Conservation (phyloP, 1,140 invertebrate genomes). For the Drosophila tropicalis region DNA sequence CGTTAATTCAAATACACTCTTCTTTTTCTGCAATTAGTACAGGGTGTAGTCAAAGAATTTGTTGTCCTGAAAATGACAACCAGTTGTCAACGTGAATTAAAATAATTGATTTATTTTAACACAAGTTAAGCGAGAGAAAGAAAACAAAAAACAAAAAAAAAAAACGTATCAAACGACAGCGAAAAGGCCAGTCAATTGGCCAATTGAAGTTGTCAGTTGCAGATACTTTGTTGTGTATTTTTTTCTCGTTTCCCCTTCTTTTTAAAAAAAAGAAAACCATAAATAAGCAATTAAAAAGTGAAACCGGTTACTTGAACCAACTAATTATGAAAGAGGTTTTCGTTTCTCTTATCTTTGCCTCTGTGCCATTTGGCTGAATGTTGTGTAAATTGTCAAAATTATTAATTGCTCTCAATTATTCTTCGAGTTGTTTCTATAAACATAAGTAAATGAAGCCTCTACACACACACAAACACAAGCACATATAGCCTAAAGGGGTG, state of each 20-base stretch:
- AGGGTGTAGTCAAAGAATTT: slow-evolving; percentile 2
- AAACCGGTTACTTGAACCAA: slow-evolving; percentile 13
- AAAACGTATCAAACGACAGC: slow-evolving; percentile 28
- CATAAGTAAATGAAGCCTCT: slow-evolving; percentile 11
- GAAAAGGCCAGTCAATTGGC: slow-evolving; percentile 45
- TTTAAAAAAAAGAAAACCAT: slow-evolving; percentile 20
- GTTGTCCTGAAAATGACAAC: slow-evolving; percentile 70
- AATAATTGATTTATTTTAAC: slow-evolving; percentile 80
- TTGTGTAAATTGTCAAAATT: slow-evolving; percentile 83
- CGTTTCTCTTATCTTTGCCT: slow-evolving; percentile 31
- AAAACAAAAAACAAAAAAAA: slow-evolving; percentile 33
- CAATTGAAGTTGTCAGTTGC: slow-evolving; percentile 61
- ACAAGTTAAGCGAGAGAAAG: slow-evolving; percentile 67
- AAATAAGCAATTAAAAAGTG: slow-evolving; percentile 54
- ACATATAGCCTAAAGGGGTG: slow-evolving; percentile 28
- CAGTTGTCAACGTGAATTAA: slow-evolving; percentile 77
- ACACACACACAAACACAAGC: no score
- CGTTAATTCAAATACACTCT: no score
- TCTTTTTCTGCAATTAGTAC: neutral
- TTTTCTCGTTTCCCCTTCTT: neutral
- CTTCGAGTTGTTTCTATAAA: slow-evolving; percentile 13
- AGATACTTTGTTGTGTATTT: slow-evolving; percentile 21
- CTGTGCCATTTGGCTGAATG: slow-evolving; percentile 49
- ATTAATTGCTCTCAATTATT: slow-evolving; percentile 76
- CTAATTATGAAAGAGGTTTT: slow-evolving; percentile 16